A percentile compares a stretch with the other conserved stretches of the same genome.
Conservation (phyloP, 2,888 invertebrate species). For the Fissipunctia ypsillon region DNA sequence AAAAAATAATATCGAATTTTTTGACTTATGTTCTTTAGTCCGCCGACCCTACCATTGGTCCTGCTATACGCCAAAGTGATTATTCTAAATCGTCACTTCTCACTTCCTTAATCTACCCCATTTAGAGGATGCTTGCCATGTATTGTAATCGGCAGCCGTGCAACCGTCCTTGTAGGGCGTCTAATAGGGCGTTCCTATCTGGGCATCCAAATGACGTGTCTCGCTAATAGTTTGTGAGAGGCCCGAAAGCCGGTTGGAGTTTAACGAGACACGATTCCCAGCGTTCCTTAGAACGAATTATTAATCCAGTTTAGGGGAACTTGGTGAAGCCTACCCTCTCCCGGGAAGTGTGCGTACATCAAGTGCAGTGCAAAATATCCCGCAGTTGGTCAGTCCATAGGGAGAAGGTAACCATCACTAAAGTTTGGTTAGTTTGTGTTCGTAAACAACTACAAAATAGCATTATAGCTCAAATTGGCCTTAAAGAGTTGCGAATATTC, state of each 20-base stretch:
- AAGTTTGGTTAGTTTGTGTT: not conserved
- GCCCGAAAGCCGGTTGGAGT: not conserved
- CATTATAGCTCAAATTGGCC: not conserved
- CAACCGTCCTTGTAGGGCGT: not conserved
- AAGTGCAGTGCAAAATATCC: not conserved
- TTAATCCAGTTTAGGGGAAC: not conserved
- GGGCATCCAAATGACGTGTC: not conserved
- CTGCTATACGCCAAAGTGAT: not conserved
- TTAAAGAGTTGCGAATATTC: not conserved
- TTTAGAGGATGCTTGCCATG: not conserved
- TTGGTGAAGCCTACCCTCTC: not conserved
- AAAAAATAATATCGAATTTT: too few species aligned
- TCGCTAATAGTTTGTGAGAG: not conserved
- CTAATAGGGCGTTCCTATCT: not conserved
- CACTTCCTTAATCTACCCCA: not conserved
- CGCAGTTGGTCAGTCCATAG: not conserved
- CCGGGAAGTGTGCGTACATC: not conserved
- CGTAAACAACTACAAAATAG: not conserved
- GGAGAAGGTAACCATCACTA: not conserved
- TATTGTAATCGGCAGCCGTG: not conserved
- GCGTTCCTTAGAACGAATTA: not conserved
- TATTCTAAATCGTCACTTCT: not conserved
- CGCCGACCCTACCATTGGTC: too few species aligned
- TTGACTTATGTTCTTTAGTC: too few species aligned
- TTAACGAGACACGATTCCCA: not conserved